phyloP scores from a whole-genome alignment of 2,797 vertebrate genomes.

The Mus spretus region DNA sequence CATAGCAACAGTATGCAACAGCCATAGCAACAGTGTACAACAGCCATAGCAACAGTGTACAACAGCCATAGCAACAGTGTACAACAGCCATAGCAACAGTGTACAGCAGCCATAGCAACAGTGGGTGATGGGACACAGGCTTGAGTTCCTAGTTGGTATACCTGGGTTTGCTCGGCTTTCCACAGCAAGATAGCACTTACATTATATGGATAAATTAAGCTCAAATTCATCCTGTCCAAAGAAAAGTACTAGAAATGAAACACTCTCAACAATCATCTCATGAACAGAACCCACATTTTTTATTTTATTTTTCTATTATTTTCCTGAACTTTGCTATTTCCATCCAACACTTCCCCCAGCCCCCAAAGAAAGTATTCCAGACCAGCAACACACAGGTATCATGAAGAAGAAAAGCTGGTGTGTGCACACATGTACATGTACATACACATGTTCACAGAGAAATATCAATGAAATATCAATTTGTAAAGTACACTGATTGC shows the following conservation, averaged over 20 bases:
- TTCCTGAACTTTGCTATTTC: slow-evolving; percentile 8
- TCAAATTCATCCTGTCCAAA: background rate
- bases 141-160: background rate
- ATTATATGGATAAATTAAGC: background rate
- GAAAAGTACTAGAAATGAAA: slow-evolving; percentile 36
- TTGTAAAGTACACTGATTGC: background rate
- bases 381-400: background rate
- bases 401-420: background rate
- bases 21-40: no score
- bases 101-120: background rate
- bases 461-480: background rate
- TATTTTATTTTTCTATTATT: background rate
- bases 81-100: no score
- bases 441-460: background rate
- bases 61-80: no score
- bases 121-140: background rate
- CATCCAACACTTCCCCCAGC: no score
- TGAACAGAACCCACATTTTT: slow-evolving; percentile 14
- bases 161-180: background rate
- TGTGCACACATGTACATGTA: background rate
- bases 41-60: no score
- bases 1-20: no score
- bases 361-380: background rate
- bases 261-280: background rate
- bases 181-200: background rate